Conservation (phyloP, 37 sponge, comb jelly and placozoan species). For the Lycopodina hypogea region DNA sequence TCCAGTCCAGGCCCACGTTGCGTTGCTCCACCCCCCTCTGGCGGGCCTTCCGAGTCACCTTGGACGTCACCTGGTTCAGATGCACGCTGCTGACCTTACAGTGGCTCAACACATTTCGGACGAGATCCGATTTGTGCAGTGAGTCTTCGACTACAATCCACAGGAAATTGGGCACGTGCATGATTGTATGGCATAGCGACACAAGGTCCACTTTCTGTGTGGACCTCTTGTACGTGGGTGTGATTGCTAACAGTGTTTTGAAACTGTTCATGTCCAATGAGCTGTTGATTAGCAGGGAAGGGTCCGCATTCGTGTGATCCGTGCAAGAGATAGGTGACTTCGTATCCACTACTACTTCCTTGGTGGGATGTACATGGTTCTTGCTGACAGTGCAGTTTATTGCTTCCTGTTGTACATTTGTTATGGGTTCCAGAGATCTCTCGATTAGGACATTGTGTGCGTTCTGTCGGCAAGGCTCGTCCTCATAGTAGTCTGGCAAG, state of each 20-base stretch:
- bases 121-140: slow-evolving; percentile 64
- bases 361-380: too few relatives aligned
- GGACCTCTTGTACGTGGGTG: slow-evolving; percentile 86
- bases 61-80: not conserved
- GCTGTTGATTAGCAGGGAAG: too few relatives aligned
- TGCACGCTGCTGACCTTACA: slow-evolving; percentile 15
- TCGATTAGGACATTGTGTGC: too few relatives aligned
- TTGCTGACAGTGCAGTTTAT: too few relatives aligned
- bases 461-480: too few relatives aligned
- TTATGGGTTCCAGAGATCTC: too few relatives aligned
- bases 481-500: too few relatives aligned
- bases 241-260: slow-evolving; percentile 73
- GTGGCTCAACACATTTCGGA: slow-evolving; percentile 46
- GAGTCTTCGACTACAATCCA: slow-evolving; percentile 96
- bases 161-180: slow-evolving; percentile 72
- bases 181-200: slow-evolving; percentile 79
- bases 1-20: slow-evolving; percentile 62
- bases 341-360: too few relatives aligned
- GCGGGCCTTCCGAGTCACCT: not conserved
- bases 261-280: too few relatives aligned
- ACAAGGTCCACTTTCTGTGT: slow-evolving; percentile 96
- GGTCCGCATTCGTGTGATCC: too few relatives aligned
- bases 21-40: slow-evolving; percentile 80
- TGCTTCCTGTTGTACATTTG: too few relatives aligned
- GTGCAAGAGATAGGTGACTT: too few relatives aligned